phyloP scores from a whole-genome alignment of 2,888 invertebrate genomes.

The Formica aserva region DNA sequence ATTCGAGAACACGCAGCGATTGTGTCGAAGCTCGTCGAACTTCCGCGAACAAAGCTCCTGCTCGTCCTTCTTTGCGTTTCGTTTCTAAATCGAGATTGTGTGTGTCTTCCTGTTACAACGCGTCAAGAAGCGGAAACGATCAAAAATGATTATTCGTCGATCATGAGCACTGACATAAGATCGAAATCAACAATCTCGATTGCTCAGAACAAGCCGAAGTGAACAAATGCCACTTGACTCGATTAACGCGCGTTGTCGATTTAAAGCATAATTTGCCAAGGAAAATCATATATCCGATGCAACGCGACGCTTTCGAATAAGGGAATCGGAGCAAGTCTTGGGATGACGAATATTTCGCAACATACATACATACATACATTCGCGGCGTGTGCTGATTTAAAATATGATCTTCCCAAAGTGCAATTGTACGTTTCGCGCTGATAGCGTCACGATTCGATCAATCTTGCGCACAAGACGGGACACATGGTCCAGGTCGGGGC shows the following conservation, averaged over 20 bases:
- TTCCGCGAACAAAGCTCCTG: slow-evolving; percentile 58
- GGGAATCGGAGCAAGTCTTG: background rate
- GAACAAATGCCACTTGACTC: background rate
- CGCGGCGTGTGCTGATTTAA: background rate
- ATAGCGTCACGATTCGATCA: background rate
- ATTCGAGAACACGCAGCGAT: slow-evolving; percentile 44
- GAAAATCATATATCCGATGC: slow-evolving; percentile 9
- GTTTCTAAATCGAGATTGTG: background rate
- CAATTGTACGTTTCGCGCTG: background rate
- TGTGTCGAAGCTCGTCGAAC: slow-evolving; percentile 53
- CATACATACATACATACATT: too few species aligned
- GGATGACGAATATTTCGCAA: background rate
- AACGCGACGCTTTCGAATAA: background rate
- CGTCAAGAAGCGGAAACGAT: background rate
- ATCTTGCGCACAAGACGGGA: slow-evolving; percentile 39
- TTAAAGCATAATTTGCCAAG: background rate
- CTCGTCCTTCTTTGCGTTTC: slow-evolving; percentile 22
- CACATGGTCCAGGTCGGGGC: slow-evolving; percentile 52
- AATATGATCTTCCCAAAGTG: background rate
- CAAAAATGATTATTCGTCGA: background rate
- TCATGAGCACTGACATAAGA: background rate
- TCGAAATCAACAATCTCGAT: background rate
- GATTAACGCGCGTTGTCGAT: background rate
- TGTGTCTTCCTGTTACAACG: too few species aligned
- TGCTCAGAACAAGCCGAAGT: background rate